Conservation (phyloP, 1,140 invertebrate genomes). For the Sitodiplosis mosellana region DNA sequence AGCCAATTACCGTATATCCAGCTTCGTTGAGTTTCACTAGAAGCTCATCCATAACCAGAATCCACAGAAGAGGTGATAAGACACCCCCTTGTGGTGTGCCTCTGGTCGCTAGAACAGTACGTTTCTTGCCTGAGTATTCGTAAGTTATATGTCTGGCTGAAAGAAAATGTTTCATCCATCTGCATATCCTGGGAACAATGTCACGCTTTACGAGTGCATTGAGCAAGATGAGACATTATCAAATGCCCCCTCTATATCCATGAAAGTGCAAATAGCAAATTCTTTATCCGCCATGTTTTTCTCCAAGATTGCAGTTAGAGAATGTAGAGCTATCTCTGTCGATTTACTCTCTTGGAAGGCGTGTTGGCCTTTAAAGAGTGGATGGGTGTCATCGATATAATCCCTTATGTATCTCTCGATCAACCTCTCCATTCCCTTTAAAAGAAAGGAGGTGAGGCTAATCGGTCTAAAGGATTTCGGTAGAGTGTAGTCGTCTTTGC, state of each 20-base stretch:
- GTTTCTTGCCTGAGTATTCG: not conserved
- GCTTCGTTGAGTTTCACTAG: too few species aligned
- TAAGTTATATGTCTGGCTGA: not conserved
- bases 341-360: not conserved
- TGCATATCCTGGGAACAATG: not conserved
- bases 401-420: constrained; percentile 8
- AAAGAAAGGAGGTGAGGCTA: constrained; percentile 11
- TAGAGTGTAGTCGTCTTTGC: constrained; percentile 3
- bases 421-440: constrained; percentile 10
- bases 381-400: not conserved
- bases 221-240: too few species aligned
- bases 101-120: not conserved
- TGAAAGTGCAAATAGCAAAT: not conserved
- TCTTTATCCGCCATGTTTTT: not conserved
- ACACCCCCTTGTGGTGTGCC: not conserved
- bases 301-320: not conserved
- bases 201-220: not conserved
- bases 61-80: not conserved
- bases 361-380: not conserved
- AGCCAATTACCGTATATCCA: too few species aligned
- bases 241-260: constrained; percentile 1
- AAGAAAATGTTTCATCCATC: not conserved
- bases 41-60: too few species aligned
- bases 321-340: not conserved
- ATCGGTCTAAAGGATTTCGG: constrained; percentile 10